Evolutionary conservation across 2,113 vertebrate species (phyloP).

Genomic region (Zosterops pallidus): DNA sequence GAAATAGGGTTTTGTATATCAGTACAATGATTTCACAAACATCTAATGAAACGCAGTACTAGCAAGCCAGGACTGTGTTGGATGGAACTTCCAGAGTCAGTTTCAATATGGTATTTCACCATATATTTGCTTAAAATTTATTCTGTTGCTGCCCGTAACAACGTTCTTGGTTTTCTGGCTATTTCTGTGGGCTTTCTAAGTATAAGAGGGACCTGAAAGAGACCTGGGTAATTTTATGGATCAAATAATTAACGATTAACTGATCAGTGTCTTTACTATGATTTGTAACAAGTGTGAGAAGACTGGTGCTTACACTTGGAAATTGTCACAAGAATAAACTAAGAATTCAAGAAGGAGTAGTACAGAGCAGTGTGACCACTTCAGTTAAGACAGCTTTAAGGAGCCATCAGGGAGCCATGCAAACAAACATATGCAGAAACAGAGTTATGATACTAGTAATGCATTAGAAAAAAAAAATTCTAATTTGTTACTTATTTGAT

Average conservation of each 20-base stretch:
- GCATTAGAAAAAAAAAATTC: not conserved
- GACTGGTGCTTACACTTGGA: not conserved
- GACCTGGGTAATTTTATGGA: not conserved
- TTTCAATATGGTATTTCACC: not conserved
- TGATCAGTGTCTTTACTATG: accelerated
- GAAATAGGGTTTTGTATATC: not conserved
- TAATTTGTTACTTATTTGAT: not conserved
- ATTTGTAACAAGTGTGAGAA: not conserved
- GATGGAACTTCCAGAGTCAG: not conserved
- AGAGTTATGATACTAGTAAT: not conserved
- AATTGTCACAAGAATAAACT: not conserved
- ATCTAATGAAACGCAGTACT: not conserved
- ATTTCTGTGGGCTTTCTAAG: not conserved
- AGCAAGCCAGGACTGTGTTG: not conserved
- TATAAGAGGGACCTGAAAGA: not conserved
- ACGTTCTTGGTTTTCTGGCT: not conserved
- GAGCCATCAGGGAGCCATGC: not conserved
- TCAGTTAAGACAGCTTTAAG: not conserved
- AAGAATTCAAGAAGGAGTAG: not conserved
- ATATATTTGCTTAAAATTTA: not conserved
- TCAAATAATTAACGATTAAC: not conserved
- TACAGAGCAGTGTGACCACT: not conserved
- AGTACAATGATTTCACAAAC: not conserved
- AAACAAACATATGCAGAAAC: not conserved
- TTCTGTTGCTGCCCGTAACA: not conserved